phyloP scores from a whole-genome alignment of 2,888 invertebrate species.

The Brachypalpus laphriformis region DNA sequence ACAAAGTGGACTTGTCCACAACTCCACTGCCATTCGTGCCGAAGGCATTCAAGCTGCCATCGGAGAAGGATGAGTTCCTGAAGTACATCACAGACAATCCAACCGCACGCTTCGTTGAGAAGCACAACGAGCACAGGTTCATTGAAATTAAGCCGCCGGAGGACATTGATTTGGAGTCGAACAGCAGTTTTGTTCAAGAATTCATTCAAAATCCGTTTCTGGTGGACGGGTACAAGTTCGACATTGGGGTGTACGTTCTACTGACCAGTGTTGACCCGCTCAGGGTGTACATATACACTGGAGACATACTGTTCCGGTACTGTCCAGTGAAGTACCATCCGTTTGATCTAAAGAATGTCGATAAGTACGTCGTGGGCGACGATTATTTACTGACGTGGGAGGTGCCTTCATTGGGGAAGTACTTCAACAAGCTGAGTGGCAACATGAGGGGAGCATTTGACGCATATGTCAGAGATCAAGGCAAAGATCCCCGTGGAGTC shows the following conservation, averaged over 20 bases:
- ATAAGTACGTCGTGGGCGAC: slow-evolving; percentile 97
- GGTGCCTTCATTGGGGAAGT: slow-evolving; percentile 89
- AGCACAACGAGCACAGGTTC: slow-evolving; percentile 95
- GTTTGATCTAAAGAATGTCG: slow-evolving; percentile 89
- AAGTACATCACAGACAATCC: slow-evolving; percentile 87
- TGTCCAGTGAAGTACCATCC: slow-evolving; percentile 95
- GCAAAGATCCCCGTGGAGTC: slow-evolving; percentile 88
- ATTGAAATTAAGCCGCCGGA: slow-evolving; percentile 89
- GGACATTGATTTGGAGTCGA: slow-evolving; percentile 87
- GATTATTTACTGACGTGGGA: slow-evolving; percentile 98
- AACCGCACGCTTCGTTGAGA: slow-evolving; percentile 92
- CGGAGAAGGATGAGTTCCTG: slow-evolving; percentile 88
- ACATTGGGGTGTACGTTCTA: slow-evolving; percentile 96
- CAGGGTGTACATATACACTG: slow-evolving; percentile 93
- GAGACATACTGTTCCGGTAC: slow-evolving; percentile 95
- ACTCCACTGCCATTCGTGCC: slow-evolving; percentile 92
- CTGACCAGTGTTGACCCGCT: slow-evolving; percentile 96
- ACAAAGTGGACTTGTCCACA: slow-evolving; percentile 94
- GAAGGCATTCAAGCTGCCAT: slow-evolving; percentile 93
- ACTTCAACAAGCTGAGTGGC: slow-evolving; percentile 88
- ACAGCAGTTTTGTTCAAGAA: slow-evolving; percentile 94
- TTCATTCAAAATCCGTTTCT: slow-evolving; percentile 94
- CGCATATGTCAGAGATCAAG: slow-evolving; percentile 87
- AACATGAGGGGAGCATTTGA: slow-evolving; percentile 95
- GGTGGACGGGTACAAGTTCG: slow-evolving; percentile 97